Conservation (phyloP, 2,888 invertebrate genomes). For the Lepas anatifera region DNA sequence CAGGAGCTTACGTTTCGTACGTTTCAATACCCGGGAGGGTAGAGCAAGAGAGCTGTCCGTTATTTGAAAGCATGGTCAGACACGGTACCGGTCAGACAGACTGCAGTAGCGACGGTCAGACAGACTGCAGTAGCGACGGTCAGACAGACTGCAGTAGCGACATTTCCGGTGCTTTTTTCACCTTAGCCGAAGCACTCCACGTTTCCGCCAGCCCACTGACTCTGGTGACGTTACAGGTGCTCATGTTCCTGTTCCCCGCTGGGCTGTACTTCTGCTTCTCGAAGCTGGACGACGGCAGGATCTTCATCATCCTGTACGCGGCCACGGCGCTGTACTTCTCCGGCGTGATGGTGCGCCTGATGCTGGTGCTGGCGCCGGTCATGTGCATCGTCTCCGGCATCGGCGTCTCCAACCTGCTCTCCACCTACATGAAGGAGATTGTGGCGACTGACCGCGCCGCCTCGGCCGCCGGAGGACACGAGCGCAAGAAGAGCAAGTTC, state of each 20-base stretch:
- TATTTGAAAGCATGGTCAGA: too few species aligned
- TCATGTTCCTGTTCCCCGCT: slow-evolving; percentile 91
- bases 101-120: too few species aligned
- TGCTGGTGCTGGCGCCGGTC: slow-evolving; percentile 94
- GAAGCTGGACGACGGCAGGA: slow-evolving; percentile 85
- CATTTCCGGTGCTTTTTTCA: too few species aligned
- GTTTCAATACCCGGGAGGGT: too few species aligned
- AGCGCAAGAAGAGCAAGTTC: slow-evolving; percentile 28
- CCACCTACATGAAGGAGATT: slow-evolving; percentile 71
- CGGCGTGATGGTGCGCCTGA: slow-evolving; percentile 97
- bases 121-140: too few species aligned
- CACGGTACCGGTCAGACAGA: too few species aligned
- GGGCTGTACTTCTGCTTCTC: slow-evolving; percentile 96
- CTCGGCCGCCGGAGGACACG: slow-evolving; percentile 17
- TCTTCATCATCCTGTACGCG: slow-evolving; percentile 93
- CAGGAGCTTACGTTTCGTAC: too few species aligned
- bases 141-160: too few species aligned
- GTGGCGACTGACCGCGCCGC: slow-evolving; percentile 27
- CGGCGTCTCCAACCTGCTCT: slow-evolving; percentile 70
- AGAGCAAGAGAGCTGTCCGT: too few species aligned
- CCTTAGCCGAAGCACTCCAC: too few species aligned
- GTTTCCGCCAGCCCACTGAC: too few species aligned
- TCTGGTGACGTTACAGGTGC: too few species aligned
- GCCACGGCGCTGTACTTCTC: slow-evolving; percentile 98
- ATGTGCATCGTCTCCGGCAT: slow-evolving; percentile 97